Conservation (phyloP, 2,113 vertebrate species). For the Prunella himalayana region DNA sequence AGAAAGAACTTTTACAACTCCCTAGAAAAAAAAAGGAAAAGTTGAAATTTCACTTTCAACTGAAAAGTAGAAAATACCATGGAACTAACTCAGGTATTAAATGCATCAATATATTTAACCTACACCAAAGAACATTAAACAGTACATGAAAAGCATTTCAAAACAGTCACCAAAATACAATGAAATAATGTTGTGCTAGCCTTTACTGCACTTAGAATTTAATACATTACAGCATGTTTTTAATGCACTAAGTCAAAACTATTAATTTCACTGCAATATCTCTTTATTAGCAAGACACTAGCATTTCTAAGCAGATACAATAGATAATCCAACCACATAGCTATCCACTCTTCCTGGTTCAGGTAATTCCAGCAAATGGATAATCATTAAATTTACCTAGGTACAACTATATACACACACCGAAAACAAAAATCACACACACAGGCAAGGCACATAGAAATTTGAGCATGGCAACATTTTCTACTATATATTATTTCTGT, state of each 20-base stretch:
- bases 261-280: background rate
- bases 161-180: background rate
- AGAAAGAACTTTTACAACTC: background rate
- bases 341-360: background rate
- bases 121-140: background rate
- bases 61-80: background rate
- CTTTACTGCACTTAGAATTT: background rate
- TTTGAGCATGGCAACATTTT: background rate
- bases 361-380: background rate
- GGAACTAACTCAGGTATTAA: background rate
- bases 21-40: background rate
- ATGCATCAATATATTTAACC: background rate
- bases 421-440: background rate
- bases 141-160: background rate
- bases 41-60: background rate
- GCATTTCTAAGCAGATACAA: background rate
- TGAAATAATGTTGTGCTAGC: background rate
- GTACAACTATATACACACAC: accelerated
- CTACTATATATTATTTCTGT: background rate
- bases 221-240: background rate
- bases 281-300: background rate
- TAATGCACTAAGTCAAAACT: background rate
- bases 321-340: background rate
- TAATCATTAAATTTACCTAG: background rate
- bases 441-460: accelerated